Conservation (phyloP, 2,888 invertebrate species). For the Rhogogaster chlorosoma region DNA sequence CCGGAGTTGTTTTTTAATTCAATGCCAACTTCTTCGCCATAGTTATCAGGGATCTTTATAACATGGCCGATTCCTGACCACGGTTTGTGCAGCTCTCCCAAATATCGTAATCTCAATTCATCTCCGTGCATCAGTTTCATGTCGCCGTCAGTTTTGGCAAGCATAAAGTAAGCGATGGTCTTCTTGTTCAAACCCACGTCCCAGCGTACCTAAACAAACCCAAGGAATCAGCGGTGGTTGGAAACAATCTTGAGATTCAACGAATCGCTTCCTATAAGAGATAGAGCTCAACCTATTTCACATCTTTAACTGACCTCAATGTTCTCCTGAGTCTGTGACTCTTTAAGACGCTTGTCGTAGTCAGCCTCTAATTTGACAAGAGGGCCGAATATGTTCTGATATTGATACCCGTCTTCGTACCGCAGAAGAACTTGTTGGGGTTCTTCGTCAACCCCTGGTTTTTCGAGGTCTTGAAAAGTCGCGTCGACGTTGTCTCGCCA, state of each 20-base stretch:
- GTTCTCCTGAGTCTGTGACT: conserved; percentile 98
- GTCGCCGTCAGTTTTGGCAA: conserved; percentile 98
- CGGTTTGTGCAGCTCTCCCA: conserved; percentile 94
- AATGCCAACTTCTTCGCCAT: conserved; percentile 98
- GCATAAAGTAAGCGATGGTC: conserved; percentile 97
- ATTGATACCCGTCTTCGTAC: conserved; percentile 99
- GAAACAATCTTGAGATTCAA: not conserved
- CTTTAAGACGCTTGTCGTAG: conserved; percentile 98
- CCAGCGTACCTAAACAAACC: conserved; percentile 88
- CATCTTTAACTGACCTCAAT: conserved; percentile 82
- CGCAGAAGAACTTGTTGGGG: conserved; percentile 90
- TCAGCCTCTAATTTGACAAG: conserved; percentile 98
- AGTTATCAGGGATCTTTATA: conserved; percentile 97
- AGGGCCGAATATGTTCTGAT: conserved; percentile 98
- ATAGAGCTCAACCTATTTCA: not conserved
- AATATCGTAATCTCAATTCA: conserved; percentile 94
- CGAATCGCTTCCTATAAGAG: not conserved
- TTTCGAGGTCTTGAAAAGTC: conserved; percentile 98
- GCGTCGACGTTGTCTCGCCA: conserved; percentile 99
- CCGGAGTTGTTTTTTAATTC: conserved; percentile 96
- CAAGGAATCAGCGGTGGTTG: not conserved
- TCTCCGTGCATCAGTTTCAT: conserved; percentile 99
- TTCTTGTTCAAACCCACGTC: conserved; percentile 99
- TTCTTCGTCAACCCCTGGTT: conserved; percentile 98
- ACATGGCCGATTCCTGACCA: conserved; percentile 99